Percentiles rank a stretch among this genome's conserved stretches.
These are phyloP conservation scores for Idaea dimidiata DNA, from an alignment of 2,888 invertebrate genomes.

Conservation along the genomic window DNA sequence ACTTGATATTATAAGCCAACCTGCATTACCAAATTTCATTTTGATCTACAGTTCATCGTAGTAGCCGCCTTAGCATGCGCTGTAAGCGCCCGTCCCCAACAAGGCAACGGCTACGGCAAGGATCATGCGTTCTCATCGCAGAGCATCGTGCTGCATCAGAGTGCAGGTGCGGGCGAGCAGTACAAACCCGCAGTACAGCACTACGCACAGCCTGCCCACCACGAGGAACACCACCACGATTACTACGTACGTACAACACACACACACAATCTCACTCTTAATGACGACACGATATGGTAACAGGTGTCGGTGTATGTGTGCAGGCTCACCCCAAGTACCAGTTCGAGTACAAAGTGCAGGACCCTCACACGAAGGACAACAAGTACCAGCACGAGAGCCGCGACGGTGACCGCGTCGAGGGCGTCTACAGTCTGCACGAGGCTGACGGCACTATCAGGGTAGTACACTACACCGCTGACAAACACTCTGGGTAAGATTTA, in stretches of 20 bases:
- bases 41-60: constrained; percentile 28
- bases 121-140: constrained; percentile 42
- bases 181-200: constrained; percentile 11
- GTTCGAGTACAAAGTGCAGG: constrained; percentile 66
- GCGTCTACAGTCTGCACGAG: constrained; percentile 76
- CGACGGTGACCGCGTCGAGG: constrained; percentile 78
- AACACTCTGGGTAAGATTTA: constrained; percentile 36
- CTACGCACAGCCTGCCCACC: constrained; percentile 9
- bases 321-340: constrained; percentile 44
- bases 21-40: neutral
- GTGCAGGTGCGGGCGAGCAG: constrained; percentile 30
- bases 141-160: constrained; percentile 45
- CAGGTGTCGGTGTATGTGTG: neutral
- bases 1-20: neutral
- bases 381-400: constrained; percentile 66
- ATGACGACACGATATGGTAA: neutral
- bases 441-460: constrained; percentile 71
- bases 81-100: constrained; percentile 38
- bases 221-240: constrained; percentile 14
- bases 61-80: constrained; percentile 29
- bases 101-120: constrained; percentile 26
- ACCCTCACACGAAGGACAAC: constrained; percentile 68
- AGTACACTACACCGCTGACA: constrained; percentile 69
- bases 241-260: constrained; percentile 18
- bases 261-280: neutral